phyloP scores from a whole-genome alignment of 23 tunicate genomes.

The Diplosoma virens region DNA sequence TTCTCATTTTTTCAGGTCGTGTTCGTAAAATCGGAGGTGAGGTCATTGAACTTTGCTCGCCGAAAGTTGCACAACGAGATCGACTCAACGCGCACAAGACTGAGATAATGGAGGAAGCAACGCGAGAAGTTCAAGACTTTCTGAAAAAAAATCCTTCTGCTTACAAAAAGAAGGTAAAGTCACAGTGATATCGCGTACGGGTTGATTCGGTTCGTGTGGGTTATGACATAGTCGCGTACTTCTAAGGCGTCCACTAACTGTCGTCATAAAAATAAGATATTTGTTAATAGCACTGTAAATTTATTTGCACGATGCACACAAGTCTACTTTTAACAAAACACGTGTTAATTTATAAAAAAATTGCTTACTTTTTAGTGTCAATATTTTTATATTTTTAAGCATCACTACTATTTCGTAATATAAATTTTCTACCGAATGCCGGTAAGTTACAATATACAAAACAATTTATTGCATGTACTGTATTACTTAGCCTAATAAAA shows the following conservation, averaged over 20 bases:
- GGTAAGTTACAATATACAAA: too few relatives aligned
- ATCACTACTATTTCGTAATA: too few relatives aligned
- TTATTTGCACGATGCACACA: background rate
- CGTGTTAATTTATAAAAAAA: too few relatives aligned
- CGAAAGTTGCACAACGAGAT: slow-evolving; percentile 11
- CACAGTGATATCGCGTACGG: background rate
- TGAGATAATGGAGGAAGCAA: slow-evolving; percentile 33
- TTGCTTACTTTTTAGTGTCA: too few relatives aligned
- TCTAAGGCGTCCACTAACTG: too few relatives aligned
- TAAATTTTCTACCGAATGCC: too few relatives aligned
- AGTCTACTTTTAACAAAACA: background rate
- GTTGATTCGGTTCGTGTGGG: too few relatives aligned
- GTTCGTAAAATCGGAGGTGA: slow-evolving; percentile 34
- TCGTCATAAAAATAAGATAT: background rate
- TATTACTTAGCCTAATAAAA: too few relatives aligned
- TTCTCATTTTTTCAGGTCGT: slow-evolving; percentile 24
- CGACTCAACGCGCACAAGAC: slow-evolving; percentile 14
- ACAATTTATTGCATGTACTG: too few relatives aligned
- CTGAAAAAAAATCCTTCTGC: background rate
- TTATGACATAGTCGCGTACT: too few relatives aligned
- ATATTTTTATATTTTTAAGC: too few relatives aligned
- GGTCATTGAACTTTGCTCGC: slow-evolving; percentile 29
- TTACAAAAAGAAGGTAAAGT: slow-evolving; percentile 15
- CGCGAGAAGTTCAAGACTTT: background rate
- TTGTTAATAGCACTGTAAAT: background rate